Conservation (phyloP, 1,140 invertebrate genomes). For the Megathymus violae region DNA sequence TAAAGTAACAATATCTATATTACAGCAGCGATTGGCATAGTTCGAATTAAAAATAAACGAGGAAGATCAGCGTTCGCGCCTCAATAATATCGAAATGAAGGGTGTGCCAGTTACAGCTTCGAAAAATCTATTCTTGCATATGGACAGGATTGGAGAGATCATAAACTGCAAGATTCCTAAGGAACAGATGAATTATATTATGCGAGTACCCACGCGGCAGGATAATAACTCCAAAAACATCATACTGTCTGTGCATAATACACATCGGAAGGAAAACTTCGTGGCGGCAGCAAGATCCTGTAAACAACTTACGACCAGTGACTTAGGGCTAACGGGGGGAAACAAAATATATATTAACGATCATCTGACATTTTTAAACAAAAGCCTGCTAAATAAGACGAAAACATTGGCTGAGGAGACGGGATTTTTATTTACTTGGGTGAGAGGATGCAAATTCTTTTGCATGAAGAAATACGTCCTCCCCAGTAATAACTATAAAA, state of each 20-base stretch:
- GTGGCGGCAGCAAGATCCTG: constrained; percentile 35
- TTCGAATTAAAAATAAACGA: constrained; percentile 10
- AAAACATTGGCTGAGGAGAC: constrained; percentile 31
- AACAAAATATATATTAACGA: constrained; percentile 40
- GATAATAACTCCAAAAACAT: constrained; percentile 35
- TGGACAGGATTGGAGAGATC: constrained; percentile 32
- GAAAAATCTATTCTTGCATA: constrained; percentile 37
- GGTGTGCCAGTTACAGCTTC: constrained; percentile 34
- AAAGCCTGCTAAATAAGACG: constrained; percentile 35
- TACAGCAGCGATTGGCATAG: constrained; percentile 4
- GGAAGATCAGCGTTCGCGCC: constrained; percentile 35
- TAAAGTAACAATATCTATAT: constrained; percentile 5
- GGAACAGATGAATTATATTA: constrained; percentile 41
- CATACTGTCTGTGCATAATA: constrained; percentile 37
- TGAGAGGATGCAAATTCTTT: constrained; percentile 39
- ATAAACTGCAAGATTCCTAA: constrained; percentile 34
- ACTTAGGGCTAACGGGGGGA: constrained; percentile 13
- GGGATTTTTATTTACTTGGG: constrained; percentile 35
- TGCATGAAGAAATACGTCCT: constrained; percentile 26
- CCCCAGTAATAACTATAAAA: constrained; percentile 12
- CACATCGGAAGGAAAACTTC: constrained; percentile 38
- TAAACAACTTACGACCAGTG: constrained; percentile 7
- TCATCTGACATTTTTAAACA: constrained; percentile 35
- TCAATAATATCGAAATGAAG: constrained; percentile 48
- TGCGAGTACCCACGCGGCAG: constrained; percentile 34